Evolutionary conservation across 1,140 invertebrate genomes (phyloP).

Genomic region (Zaprionus tsacasi): DNA sequence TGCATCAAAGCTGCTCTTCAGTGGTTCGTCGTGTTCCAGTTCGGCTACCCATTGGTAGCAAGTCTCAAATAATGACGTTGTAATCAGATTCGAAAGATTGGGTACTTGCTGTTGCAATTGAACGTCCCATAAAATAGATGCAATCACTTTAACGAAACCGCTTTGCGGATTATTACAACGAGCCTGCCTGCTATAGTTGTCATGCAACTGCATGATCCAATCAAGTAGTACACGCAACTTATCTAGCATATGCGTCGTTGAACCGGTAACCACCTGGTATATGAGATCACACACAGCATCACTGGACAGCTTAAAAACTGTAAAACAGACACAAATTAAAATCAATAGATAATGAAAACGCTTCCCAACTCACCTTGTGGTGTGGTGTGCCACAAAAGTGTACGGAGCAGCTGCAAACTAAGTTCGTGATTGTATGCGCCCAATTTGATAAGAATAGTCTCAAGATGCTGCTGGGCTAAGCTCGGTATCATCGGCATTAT

Average conservation of each 20-base stretch:
- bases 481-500: constrained; percentile 88
- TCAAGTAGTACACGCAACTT: constrained; percentile 81
- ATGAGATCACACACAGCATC: constrained; percentile 92
- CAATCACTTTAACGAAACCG: constrained; percentile 86
- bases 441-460: constrained; percentile 87
- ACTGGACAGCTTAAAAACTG: constrained; percentile 80
- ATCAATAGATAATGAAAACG: neutral
- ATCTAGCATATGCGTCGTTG: constrained; percentile 85
- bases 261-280: constrained; percentile 89
- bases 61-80: constrained; percentile 89
- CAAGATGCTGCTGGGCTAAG: constrained; percentile 87
- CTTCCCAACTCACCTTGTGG: constrained; percentile 67
- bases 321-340: neutral
- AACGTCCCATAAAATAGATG: constrained; percentile 92
- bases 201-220: constrained; percentile 76
- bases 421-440: constrained; percentile 87
- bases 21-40: constrained; percentile 87
- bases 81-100: constrained; percentile 88
- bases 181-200: constrained; percentile 68
- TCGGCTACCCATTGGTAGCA: constrained; percentile 91
- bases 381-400: constrained; percentile 86
- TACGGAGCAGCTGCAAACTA: constrained; percentile 86
- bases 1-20: constrained; percentile 90
- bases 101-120: constrained; percentile 87
- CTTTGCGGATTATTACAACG: constrained; percentile 82